Base-by-base conservation (phyloP, 2,888 invertebrate species). In the Neria commutata region DNA sequence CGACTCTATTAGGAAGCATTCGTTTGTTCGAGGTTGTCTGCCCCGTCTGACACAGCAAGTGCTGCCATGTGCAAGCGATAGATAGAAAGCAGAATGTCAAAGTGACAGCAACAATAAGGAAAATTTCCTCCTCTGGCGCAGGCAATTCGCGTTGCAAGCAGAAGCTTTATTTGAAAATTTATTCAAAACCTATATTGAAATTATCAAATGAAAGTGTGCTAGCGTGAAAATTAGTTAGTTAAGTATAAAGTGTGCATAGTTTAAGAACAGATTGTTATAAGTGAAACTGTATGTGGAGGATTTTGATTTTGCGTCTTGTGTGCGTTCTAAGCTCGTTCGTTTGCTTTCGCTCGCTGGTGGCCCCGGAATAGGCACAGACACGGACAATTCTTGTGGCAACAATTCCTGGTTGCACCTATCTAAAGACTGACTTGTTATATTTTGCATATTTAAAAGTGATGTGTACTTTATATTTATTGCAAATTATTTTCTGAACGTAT, bases 81-180 rank as follows among this genome's bases (percentile, higher is more conserved):
- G n/a, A n/a, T n/a, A n/a, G n/a, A n/a, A n/a, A n/a, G n/a, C n/a
- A n/a, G 61, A 63, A 63, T 63, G 63, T 63, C 63, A 63, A 54
- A 46, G 50, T 48, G 60, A 59, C 56, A 47, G 49, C 52, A 26
- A 54, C 48, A 45, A 61, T 52, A 61, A 59, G 52, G 57, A 61
- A 61, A 64, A 60, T 55, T 64, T 62, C 59, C 64, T 59, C 61
- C 56, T 59, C 56, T 59, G 46, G 58, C 58, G 45, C 52, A 60
- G 51, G 61, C 52, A 61, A 61, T 53, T n/a, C n/a, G n/a, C n/a
- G n/a, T n/a, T n/a, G n/a, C n/a, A n/a, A 58, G 65, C 57, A 64
- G 65, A 58, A 29, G 46, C 54, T 62, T 56, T 56, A 60, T 67
- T 67, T 65, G 65, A 67, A 67, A 65, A 52, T 62, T 58, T 60